These are phyloP conservation scores for Microtus pennsylvanicus DNA, from an alignment of 2,113 vertebrate genomes.

Conservation along the genomic window DNA sequence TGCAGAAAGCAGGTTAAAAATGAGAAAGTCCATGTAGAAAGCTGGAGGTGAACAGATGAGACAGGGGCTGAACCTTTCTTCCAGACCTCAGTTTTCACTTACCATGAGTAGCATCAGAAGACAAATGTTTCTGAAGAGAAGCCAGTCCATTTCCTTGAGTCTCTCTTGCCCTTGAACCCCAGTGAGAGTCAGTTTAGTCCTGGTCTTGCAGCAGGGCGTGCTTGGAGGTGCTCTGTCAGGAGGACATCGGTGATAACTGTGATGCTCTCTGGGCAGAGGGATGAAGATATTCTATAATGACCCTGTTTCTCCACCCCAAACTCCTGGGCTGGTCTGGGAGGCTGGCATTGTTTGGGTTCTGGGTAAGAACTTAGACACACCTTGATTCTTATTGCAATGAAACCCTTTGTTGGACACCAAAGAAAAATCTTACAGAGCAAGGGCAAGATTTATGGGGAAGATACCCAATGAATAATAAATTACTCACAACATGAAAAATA, in stretches of 20 bases:
- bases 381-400: conserved; percentile 91
- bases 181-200: conserved; percentile 73
- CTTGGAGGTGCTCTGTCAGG: conserved; percentile 79
- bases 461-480: conserved; percentile 87
- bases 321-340: conserved; percentile 87
- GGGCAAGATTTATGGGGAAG: conserved; percentile 83
- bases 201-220: conserved; percentile 50
- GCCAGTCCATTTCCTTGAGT: conserved; percentile 88
- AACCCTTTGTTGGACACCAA: conserved; percentile 88
- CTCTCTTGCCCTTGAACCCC: conserved; percentile 74
- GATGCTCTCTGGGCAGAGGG: conserved; percentile 83
- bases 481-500: conserved; percentile 87
- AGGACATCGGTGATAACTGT: conserved; percentile 83
- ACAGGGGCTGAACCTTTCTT: neutral
- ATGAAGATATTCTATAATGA: conserved; percentile 88
- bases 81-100: conserved; percentile 82
- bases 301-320: conserved; percentile 89
- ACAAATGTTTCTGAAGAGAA: conserved; percentile 83
- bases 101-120: conserved; percentile 86
- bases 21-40: neutral
- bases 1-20: neutral
- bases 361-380: conserved; percentile 89
- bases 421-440: conserved; percentile 83
- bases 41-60: neutral
- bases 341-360: conserved; percentile 88